Base-by-base conservation (phyloP, 2,888 invertebrate genomes). In the Tenthredo scrophulariae region DNA sequence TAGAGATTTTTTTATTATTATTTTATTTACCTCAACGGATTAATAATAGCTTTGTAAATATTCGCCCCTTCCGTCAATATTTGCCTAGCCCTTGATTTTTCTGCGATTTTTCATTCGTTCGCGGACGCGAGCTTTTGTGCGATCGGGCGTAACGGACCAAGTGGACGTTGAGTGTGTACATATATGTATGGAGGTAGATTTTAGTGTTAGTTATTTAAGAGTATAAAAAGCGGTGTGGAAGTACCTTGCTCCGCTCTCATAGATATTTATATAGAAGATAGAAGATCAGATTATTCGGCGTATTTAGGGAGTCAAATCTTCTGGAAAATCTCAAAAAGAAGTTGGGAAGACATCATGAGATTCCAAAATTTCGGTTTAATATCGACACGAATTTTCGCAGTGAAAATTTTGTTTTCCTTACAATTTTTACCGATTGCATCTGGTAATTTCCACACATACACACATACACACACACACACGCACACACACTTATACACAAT, bases 1-100 rank as follows among this genome's bases (percentile, higher is more conserved):
- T 65, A n/a, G 13, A 37, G 18, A 62, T 62, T 37, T 58, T 80
- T 37, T 80, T 77, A 4, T 77, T 54, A 26, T 77, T 46, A 26
- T 50, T 75, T 75, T 75, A 40, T 75, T 75, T 75, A 46, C 46
- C 54, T 74, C 29, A 77, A 77, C 54, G 77, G 77, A 22, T 77
- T 77, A 77, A 54, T 77, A 77, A 91, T 91, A 90, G 90, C 91
- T 91, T 88, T 93, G 93, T 93, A 93, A 92, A 93, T 93, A 93
- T 86, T 88, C 87, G 88, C 87, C 88, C 54, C 33, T 90, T 89
- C 90, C 88, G 91, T 91, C 91, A 90, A 91, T 92, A 91, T 92
- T 91, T 92, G 91, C 92, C 88, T 88, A 91, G 91, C 92, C 90
- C 92, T 92, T 90, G 90, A 92, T 90, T 90, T 90, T 91, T 90